These are phyloP conservation scores for Bombus impatiens DNA, from an alignment of 1,140 invertebrate species.

Conservation along the genomic window DNA sequence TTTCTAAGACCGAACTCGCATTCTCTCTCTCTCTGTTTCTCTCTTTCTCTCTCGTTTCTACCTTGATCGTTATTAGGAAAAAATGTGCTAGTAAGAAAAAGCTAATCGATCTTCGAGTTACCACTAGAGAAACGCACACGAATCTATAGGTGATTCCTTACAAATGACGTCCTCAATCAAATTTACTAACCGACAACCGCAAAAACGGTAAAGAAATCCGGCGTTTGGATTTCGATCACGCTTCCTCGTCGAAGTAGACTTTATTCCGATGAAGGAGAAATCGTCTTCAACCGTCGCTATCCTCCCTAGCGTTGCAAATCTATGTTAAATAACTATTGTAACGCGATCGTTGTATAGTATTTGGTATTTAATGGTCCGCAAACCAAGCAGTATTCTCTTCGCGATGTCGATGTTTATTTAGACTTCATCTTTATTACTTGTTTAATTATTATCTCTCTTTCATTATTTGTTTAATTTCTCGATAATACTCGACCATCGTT, in stretches of 20 bases:
- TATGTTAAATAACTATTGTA: constrained; percentile 76
- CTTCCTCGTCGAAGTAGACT: neutral
- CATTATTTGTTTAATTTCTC: neutral
- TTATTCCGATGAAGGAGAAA: neutral
- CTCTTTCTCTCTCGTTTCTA: neutral
- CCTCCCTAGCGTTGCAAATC: constrained; percentile 18
- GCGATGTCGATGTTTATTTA: constrained; percentile 36
- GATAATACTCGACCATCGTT: constrained; percentile 25
- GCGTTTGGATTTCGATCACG: neutral
- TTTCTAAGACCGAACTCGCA: neutral
- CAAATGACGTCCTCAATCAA: constrained; percentile 70
- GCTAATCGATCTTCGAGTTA: neutral
- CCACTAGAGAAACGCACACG: constrained; percentile 20
- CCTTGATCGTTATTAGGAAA: neutral
- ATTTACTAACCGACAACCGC: constrained; percentile 49
- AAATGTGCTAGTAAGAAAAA: neutral
- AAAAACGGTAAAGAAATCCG: constrained; percentile 10
- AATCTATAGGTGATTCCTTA: neutral
- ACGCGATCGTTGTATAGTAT: constrained; percentile 78
- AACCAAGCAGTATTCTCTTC: constrained; percentile 68
- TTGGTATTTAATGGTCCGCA: constrained; percentile 75
- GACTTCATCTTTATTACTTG: constrained; percentile 1
- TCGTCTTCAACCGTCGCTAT: constrained; percentile 1
- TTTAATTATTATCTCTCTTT: constrained; percentile 15
- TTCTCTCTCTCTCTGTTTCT: neutral